Evolutionary conservation across 2,888 invertebrate genomes (phyloP), one percentile per base, ranked within the genome.

Genomic region (Hartigia nigra): DNA sequence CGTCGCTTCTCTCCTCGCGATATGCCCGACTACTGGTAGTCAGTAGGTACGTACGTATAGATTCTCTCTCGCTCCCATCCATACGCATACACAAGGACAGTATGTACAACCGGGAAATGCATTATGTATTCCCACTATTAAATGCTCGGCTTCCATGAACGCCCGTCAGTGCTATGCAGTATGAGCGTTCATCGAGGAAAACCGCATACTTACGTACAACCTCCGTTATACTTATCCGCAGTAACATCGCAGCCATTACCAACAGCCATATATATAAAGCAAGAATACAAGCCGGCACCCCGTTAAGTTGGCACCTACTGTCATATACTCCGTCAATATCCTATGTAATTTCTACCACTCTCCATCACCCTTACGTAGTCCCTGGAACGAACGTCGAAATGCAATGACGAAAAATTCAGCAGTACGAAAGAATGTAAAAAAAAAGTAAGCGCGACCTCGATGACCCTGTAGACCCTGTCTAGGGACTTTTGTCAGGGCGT

Each of bases 101-200:
- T 72, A 76, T 76, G 78, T 55, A 55, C 23, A 79, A 76, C 81
- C 79, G 81, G 82, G 81, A 84, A 84, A 83, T 72, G 79, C 79
- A 36, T 80, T 74, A 75, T 70, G 72, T 79, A 81, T 81, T 77
- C 72, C 14, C 4, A 9, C 34, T 34, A 32, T 34, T 72, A 34
- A 72, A 34, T 34, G 72, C 72, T 72, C 72, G 31, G 32, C 72
- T 72, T 72, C 72, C 72, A 34, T 31, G 74, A 69, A n/a, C 12
- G 37, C 75, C 77, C 75, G 75, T 77, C 70, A 72, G 70, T 31
- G 70, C 31, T 70, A 70, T 70, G 70, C 70, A 32, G 70, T 31
- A 31, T 70, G 31, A 31, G 70, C 70, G 72, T 31, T 5, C 12
- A 72, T 72, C 72, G 72, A 72, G 72, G 32, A 72, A 72, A 72